Conservation (phyloP, 2,113 vertebrate species). For the Cyanoramphus novaezelandiae region DNA sequence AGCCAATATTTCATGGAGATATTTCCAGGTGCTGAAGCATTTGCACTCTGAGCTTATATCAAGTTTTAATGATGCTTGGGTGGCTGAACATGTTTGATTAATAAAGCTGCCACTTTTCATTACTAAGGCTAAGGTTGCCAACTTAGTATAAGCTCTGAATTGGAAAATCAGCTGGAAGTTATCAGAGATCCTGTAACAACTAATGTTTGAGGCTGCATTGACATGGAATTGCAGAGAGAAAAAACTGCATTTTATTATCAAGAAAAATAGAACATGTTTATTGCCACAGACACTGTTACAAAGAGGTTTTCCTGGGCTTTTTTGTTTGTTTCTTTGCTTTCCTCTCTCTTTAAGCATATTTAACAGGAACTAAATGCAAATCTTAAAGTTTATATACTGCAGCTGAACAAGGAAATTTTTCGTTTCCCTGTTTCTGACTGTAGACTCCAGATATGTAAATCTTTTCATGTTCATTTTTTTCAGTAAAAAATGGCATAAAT, state of each 20-base stretch:
- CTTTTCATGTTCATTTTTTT: neutral
- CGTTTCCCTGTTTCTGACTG: neutral
- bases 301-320: neutral
- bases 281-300: neutral
- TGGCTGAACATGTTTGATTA: conserved; percentile 19
- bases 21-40: neutral
- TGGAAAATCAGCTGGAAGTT: neutral
- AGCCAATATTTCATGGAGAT: neutral
- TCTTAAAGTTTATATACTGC: neutral
- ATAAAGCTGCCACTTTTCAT: neutral
- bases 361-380: neutral
- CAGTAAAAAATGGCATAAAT: neutral
- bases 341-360: neutral
- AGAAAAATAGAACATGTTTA: neutral
- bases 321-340: neutral
- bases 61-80: neutral
- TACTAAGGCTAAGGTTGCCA: neutral
- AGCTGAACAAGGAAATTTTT: neutral
- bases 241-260: neutral
- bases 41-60: neutral
- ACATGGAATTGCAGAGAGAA: neutral
- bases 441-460: neutral
- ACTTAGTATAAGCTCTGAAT: neutral
- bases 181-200: neutral
- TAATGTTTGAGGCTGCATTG: neutral